These are phyloP conservation scores for Hylyphantes graminicola DNA, from an alignment of 1,140 invertebrate genomes.

Conservation along the genomic window DNA sequence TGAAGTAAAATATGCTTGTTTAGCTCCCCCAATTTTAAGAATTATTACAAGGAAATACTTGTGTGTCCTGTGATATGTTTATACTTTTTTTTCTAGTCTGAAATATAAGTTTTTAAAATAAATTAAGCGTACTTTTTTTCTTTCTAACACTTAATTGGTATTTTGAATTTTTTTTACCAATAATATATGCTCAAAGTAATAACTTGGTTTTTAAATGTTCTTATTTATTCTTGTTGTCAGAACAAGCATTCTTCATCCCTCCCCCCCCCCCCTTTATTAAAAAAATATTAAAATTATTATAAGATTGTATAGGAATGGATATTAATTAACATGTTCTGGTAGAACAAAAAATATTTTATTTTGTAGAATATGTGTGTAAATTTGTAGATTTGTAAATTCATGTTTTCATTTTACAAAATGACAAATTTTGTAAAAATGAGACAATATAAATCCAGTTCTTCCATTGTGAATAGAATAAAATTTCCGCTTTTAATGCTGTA, in stretches of 20 bases:
- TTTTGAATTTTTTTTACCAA: no score
- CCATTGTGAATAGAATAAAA: constrained; percentile 45
- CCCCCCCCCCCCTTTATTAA: neutral
- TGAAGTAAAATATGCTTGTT: neutral
- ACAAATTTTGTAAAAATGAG: constrained; percentile 44
- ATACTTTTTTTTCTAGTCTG: no score
- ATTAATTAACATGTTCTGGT: neutral
- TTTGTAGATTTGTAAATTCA: neutral
- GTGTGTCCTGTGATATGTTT: neutral
- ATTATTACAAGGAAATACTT: neutral
- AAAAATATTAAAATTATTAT: neutral
- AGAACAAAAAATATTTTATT: neutral
- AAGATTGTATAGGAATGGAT: neutral
- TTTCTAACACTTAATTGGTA: no score
- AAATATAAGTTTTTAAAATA: no score
- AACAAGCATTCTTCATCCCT: no score
- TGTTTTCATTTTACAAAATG: constrained; percentile 37
- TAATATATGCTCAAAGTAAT: no score
- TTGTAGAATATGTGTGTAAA: neutral
- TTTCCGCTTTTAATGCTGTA: constrained; percentile 6
- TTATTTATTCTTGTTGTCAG: neutral
- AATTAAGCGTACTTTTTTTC: no score
- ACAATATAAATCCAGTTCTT: constrained; percentile 57
- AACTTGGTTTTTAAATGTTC: no score
- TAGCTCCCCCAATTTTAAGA: neutral